These are phyloP conservation scores for Rhodophaea formosa DNA, from an alignment of 2,888 invertebrate genomes.

Conservation along the genomic window DNA sequence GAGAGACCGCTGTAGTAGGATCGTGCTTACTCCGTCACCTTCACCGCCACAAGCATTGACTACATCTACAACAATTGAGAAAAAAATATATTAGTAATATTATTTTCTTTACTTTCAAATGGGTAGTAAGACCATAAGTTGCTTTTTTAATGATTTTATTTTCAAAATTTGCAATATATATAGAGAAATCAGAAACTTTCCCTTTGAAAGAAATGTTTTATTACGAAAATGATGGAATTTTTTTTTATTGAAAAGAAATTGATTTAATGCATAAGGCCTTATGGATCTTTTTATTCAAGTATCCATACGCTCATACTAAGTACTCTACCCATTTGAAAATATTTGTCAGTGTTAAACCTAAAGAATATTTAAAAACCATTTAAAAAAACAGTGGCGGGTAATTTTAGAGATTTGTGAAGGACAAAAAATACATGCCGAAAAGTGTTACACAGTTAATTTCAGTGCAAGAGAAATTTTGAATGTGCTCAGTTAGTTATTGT, in stretches of 20 bases:
- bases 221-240: no score
- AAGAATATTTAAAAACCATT: neutral
- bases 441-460: constrained; percentile 23
- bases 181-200: no score
- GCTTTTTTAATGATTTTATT: no score
- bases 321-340: constrained; percentile 15
- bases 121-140: neutral
- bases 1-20: constrained; percentile 80
- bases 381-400: neutral
- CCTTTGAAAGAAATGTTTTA: no score
- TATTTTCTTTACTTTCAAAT: constrained; percentile 21
- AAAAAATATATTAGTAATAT: constrained; percentile 62
- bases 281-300: no score
- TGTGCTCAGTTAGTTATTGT: constrained; percentile 29
- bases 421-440: constrained; percentile 17
- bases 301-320: neutral
- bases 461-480: constrained; percentile 25
- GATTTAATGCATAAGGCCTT: no score
- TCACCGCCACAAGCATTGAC: constrained; percentile 94
- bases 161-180: no score
- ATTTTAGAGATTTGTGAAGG: constrained; percentile 9
- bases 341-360: constrained; percentile 1
- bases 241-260: no score
- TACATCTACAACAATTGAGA: constrained; percentile 89
- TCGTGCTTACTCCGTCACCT: constrained; percentile 84